Conservation (phyloP, 2,113 vertebrate genomes). For the Cranoglanis bouderius region DNA sequence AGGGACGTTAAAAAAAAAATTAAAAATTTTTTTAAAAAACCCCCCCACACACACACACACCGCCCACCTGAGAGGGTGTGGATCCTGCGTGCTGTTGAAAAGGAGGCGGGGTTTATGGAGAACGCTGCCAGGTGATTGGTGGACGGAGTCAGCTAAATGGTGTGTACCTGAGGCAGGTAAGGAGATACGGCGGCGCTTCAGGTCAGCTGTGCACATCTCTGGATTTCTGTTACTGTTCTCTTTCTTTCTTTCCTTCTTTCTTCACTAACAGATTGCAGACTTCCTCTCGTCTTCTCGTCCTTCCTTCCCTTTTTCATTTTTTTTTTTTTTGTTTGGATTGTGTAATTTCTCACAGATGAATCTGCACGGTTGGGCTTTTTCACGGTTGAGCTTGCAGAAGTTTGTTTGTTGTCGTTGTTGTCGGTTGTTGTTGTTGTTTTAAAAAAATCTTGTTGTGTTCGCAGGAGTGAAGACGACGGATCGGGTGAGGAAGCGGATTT, state of each 20-base stretch:
- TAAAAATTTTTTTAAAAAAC: too few relatives aligned
- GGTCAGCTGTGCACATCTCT: constrained; percentile 45
- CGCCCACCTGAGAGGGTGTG: constrained; percentile 62
- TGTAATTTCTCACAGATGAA: neutral
- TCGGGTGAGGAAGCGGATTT: neutral
- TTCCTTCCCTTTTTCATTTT: neutral
- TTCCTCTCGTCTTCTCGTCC: constrained; percentile 1
- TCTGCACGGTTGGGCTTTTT: neutral
- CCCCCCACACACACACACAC: neutral
- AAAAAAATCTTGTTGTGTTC: neutral
- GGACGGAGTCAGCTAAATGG: constrained; percentile 66
- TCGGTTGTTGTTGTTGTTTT: neutral
- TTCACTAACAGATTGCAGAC: constrained; percentile 16
- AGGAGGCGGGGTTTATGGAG: constrained; percentile 50
- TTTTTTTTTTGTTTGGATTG: constrained; percentile 4
- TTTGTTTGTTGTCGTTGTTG: constrained; percentile 7
- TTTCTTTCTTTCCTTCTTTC: neutral
- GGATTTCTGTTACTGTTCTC: constrained; percentile 53
- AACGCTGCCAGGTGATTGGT: constrained; percentile 68
- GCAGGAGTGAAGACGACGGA: neutral
- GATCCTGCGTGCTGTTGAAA: constrained; percentile 44
- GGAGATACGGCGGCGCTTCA: constrained; percentile 53
- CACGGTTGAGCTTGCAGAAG: too few relatives aligned
- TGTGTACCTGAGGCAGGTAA: constrained; percentile 71
- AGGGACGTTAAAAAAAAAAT: neutral